Base-by-base conservation (phyloP, 1,140 invertebrate species). In the Ceratosolen solmsi region DNA sequence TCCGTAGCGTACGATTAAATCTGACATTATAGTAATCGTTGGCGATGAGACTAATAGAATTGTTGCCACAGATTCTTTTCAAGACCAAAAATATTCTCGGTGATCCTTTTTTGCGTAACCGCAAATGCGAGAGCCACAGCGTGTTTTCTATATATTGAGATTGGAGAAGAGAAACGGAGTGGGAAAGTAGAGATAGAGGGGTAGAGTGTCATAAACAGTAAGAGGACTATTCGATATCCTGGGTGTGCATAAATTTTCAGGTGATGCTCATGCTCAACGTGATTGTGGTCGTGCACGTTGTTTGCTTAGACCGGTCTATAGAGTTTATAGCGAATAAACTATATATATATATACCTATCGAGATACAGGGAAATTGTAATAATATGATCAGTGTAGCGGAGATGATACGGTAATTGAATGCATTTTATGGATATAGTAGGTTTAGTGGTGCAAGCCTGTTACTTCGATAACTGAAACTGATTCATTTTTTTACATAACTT, bases 191-290 rank as follows among this genome's bases (percentile, higher is more conserved):
- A n/a, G n/a, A n/a, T n/a, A n/a, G n/a, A n/a, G n/a, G n/a, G n/a
- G n/a, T n/a, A n/a, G n/a, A n/a, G n/a, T n/a, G n/a, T n/a, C n/a
- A n/a, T n/a, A n/a, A 58, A 33, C 17, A 74, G 20, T 8, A 46
- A 58, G 27, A 56, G 51, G 49, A 51, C 27, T 76, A 77, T 77
- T 58, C 75, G 60, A 33, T 77, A 77, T 77, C 60, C 17, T 13
- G 20, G 51, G 58, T 17, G 27, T 1, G 41, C 71, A 54, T 68
- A 11, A 25, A 25, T 77, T 77, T 68, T 77, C 22, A 74, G 49
- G 7, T 17, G 30, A 74, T 74, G 33, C 17, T 74, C 33, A 33
- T 27, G 49, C n/a, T n/a, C n/a, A n/a, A 30, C 17, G n/a, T 30
- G 25, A 76, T 41, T 76, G 74, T 25, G 74, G 56, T 77, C 60